Evolutionary conservation across 2,888 invertebrate genomes (phyloP), one percentile per base, ranked within the genome.

Genomic region (Diarsia brunnea): DNA sequence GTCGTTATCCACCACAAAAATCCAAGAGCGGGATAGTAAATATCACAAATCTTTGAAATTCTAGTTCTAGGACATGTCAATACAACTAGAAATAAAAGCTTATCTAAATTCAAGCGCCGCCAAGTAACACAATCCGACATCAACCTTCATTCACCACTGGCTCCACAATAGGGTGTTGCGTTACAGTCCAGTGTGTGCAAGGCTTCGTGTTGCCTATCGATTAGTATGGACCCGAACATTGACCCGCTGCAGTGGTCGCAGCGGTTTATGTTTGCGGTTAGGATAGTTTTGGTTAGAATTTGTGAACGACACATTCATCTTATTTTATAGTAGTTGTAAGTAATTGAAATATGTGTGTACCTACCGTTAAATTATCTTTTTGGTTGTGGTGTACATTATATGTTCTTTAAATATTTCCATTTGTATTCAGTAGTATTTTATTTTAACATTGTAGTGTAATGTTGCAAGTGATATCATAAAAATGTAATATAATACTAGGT

Each of bases 201-300:
- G 85, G 88, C 88, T 88, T 90, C 67, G 73, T 77, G 83, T 88
- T 77, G 79, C 68, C 74, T 89, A 87, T 77, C 71, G 78, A 73
- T 79, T 77, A 45, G 65, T n/a, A 14, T 87, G 53, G 63, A 24
- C 16, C 14, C 90, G 85, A 89, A 70, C 78, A 70, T 27, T 90
- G 89, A 90, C 78, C 64, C 53, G 65, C 24, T 68, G 65, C 61
- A 68, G 64, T 68, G 45, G 31, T 11, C n/a, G 45, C 82, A 47
- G 21, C 12, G 45, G 51, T 55, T 82, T 66, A 53, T 31, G 31
- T 63, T 63, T 81, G 78, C 8, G 67, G 82, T 70, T 63, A n/a
- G 21, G 4, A 51, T 27, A 67, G 4, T 65, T 75, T 81, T 78
- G n/a, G n/a, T 72, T 47, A 16, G 61, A 81, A 72, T 58, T 61